These are phyloP conservation scores for Eutolmus rufibarbis DNA, from an alignment of 2,888 invertebrate species.

Conservation along the genomic window DNA sequence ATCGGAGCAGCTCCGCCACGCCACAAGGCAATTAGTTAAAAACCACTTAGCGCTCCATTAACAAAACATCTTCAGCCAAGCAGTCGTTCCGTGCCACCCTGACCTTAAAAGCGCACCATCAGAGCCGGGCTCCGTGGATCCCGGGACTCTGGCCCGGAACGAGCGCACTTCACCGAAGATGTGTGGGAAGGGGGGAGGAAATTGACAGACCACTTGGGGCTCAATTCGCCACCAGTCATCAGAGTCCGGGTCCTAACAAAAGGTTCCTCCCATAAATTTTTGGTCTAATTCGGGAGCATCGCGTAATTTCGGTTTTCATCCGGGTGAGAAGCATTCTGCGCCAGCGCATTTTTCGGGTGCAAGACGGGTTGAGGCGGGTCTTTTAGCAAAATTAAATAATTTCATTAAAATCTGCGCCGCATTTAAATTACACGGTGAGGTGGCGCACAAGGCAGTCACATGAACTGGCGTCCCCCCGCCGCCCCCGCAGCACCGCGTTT, in stretches of 20 bases:
- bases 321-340: background rate
- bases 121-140: background rate
- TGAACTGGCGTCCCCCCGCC: background rate
- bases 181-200: background rate
- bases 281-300: background rate
- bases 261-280: conserved; percentile 29
- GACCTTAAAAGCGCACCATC: conserved; percentile 15
- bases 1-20: conserved; percentile 1
- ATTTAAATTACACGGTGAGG: background rate
- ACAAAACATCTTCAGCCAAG: conserved; percentile 40
- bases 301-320: background rate
- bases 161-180: background rate
- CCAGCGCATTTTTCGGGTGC: background rate
- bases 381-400: conserved; percentile 36
- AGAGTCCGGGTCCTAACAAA: background rate
- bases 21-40: conserved; percentile 43
- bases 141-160: background rate
- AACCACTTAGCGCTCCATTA: conserved; percentile 43
- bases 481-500: background rate
- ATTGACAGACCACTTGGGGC: conserved; percentile 31
- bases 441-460: background rate
- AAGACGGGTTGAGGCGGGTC: background rate
- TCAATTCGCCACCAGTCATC: background rate
- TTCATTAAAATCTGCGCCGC: conserved; percentile 29
- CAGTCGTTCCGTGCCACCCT: background rate